phyloP scores from a whole-genome alignment of 1,140 invertebrate genomes.

The Rhyzopertha dominica region DNA sequence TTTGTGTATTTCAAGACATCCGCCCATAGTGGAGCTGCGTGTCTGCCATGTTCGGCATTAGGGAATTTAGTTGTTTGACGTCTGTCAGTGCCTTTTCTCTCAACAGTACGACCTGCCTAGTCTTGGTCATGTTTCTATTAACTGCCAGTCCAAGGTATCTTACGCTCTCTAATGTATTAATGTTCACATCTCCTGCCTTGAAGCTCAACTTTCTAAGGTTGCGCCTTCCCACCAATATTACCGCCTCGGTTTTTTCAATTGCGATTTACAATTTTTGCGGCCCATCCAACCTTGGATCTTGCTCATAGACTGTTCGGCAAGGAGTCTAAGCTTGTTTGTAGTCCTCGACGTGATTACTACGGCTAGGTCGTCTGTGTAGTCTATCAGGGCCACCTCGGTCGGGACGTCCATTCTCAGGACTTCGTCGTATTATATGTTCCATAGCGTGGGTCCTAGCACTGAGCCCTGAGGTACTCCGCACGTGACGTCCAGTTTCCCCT shows the following conservation, averaged over 20 bases:
- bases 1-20: too few species aligned
- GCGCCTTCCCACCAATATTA: conserved; percentile 14
- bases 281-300: conserved; percentile 2
- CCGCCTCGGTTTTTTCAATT: conserved; percentile 18
- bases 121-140: conserved; percentile 4
- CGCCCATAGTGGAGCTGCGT: too few species aligned
- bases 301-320: background rate
- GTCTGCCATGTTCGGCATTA: too few species aligned
- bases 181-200: background rate
- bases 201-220: conserved; percentile 1
- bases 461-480: conserved; percentile 40
- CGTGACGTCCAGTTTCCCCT: conserved; percentile 10
- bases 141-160: conserved; percentile 18
- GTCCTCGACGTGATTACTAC: conserved; percentile 15
- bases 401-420: conserved; percentile 24
- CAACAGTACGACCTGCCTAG: too few species aligned
- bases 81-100: too few species aligned
- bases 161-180: background rate
- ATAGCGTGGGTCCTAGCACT: conserved; percentile 38
- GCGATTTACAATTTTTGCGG: conserved; percentile 11
- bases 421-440: conserved; percentile 34
- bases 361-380: conserved; percentile 35
- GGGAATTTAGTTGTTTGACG: too few species aligned
- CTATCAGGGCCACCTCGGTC: conserved; percentile 19
- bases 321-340: conserved; percentile 5